Base-by-base conservation (phyloP, 1,140 invertebrate species). In the Nomia melanderi region DNA sequence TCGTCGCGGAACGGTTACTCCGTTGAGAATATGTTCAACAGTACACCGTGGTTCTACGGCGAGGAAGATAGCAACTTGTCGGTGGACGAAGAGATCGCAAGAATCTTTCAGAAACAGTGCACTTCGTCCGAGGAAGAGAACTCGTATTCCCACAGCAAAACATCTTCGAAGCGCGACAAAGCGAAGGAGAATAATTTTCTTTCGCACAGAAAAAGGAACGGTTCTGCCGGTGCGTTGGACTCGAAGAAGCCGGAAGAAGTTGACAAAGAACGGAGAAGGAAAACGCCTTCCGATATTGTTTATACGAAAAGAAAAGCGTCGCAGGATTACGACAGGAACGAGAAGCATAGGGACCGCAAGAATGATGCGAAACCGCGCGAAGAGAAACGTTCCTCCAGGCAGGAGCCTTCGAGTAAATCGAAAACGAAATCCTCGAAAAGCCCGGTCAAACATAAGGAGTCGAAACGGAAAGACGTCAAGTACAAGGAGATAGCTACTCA, bases 201-300 rank as follows among this genome's bases (percentile, higher is more conserved):
- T 33, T 25, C 6, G 2, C 12, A 33, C 1, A 4, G 1, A 20
- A 6, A 0, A 0, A 44, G 14, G 1, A 41, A 0, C 0, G 6
- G n/a, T 1, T 17, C 0, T 17, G 29, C 2, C 0, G 0, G 0
- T 9, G 7, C 6, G 8, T 0, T 27, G 4, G 6, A 6, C 0
- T 36, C 12, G 11, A 60, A 20, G 8, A 50, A 39, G 3, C 17
- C 7, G 1, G 9, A 36, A 20, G n/a, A 50, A 5, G 17, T 62
- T 8, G 3, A 31, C 1, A 36, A 0, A 5, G 23, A 70, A 39
- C 23, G n/a, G 2, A 41, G 11, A 20, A 69, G 17, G 41, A 25
- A 33, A 60, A 7, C n/a, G 9, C 5, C 41, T 3, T 31, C 41
- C 5, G 33, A 53, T 1, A 2, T 5, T 14, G 12, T n/a, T 31